Evolutionary conservation across 37 sponge, comb jelly and placozoan genomes (phyloP), one percentile per base, ranked within the genome.

Genomic region (Ephydatia muelleri): DNA sequence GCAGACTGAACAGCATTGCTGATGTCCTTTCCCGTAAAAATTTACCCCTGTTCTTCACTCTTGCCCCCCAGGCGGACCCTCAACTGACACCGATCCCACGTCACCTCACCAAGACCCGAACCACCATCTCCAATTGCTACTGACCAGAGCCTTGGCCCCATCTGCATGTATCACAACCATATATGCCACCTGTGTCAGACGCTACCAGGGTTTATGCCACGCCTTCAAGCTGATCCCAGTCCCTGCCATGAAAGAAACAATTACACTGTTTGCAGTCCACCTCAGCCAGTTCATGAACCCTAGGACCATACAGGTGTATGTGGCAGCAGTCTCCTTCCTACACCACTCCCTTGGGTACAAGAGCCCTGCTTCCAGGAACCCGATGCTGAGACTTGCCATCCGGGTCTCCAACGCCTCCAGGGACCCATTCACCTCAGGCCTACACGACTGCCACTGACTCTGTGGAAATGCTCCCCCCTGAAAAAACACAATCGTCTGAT

Each of bases 1-100:
- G n/a, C n/a, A n/a, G n/a, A n/a, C n/a, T n/a, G n/a, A 81, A 81
- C 36, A 22, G 21, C n/a, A 70, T 81, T 38, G 82, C 82, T 36
- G 82, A 81, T 70, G 72, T 70, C 40, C 82, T 81, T 30, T 81
- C 82, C 8, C 69, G 70, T 19, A 36, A 65, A 22, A 70, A 81
- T 36, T 43, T 77, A 21, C 21, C 30, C 38, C 11, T 39, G 30
- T 77, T 77, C 78, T 40, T 40, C 30, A 30, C 38, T 36, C 78
- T 77, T 36, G 49, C 28, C 57, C 78, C 49, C 19, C 5, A 77
- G 38, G 78, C 78, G 37, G 57, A n/a, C 43, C 27, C 38, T 22
- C n/a, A 38, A 35, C 82, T 38, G 2, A 38, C 70, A n/a, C n/a
- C n/a, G n/a, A n/a, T n/a, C n/a, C n/a, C n/a, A n/a, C n/a, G n/a